Conservation (phyloP, 2,888 invertebrate genomes). For the Heliconius cydno region DNA sequence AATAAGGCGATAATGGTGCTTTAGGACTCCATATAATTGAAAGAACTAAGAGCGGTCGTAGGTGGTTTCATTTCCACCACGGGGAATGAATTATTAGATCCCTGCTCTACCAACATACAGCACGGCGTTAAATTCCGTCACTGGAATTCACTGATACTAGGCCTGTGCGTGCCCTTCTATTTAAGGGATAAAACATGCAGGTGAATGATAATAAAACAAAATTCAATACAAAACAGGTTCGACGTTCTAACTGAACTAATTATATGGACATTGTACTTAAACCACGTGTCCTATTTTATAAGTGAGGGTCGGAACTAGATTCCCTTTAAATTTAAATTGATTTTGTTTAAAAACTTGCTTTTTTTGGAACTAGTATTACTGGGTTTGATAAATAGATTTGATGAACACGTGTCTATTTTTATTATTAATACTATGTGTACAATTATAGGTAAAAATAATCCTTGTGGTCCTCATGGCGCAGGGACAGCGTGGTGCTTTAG, state of each 20-base stretch:
- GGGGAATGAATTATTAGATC: not conserved
- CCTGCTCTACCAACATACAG: not conserved
- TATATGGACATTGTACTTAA: not conserved
- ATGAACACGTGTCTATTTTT: not conserved
- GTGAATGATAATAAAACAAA: not conserved
- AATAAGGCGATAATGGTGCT: not conserved
- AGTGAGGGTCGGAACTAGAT: slow-evolving; percentile 57
- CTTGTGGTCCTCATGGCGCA: no score
- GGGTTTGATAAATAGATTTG: slow-evolving; percentile 44
- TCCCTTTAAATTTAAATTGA: slow-evolving; percentile 48
- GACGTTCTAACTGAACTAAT: not conserved
- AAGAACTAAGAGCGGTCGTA: not conserved
- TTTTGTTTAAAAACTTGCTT: slow-evolving; percentile 56
- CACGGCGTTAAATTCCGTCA: not conserved
- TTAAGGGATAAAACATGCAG: not conserved
- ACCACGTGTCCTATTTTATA: slow-evolving; percentile 9
- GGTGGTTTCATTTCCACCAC: not conserved
- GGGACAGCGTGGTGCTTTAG: no score
- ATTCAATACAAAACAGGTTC: slow-evolving; percentile 7
- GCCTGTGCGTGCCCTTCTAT: not conserved
- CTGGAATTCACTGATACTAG: not conserved
- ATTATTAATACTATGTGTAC: not conserved
- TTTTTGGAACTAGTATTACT: slow-evolving; percentile 40
- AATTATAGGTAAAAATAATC: not conserved
- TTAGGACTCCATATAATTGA: not conserved